Percentiles rank a stretch among this genome's conserved stretches.
Conservation (phyloP, 1,140 invertebrate genomes). For the Choristoneura fumiferana region DNA sequence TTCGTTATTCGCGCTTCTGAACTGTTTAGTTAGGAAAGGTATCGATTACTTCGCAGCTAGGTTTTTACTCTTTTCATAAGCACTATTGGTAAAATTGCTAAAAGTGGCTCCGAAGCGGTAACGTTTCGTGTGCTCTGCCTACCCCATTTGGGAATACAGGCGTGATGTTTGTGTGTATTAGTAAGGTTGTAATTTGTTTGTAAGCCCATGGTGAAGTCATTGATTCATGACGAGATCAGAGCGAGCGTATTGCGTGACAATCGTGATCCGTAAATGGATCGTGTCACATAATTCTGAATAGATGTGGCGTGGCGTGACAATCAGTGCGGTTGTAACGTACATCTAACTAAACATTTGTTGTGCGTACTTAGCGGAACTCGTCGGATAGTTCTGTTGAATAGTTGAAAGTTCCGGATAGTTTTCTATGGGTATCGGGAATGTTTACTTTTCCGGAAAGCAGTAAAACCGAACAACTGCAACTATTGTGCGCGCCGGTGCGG, state of each 20-base stretch:
- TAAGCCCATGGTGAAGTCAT: not conserved
- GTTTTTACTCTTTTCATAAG: not conserved
- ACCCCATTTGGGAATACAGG: no score
- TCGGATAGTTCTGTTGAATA: no score
- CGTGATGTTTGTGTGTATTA: not conserved
- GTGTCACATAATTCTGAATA: conserved; percentile 4
- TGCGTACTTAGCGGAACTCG: no score
- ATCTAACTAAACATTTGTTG: not conserved
- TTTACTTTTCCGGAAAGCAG: no score
- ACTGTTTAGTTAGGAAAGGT: not conserved
- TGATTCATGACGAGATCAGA: not conserved
- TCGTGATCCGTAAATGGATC: conserved; percentile 6
- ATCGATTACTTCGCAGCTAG: not conserved
- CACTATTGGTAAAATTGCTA: no score
- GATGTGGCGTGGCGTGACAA: conserved; percentile 5
- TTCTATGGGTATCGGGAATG: no score
- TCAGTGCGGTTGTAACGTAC: not conserved
- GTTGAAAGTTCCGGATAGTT: no score
- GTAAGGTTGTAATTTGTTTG: not conserved
- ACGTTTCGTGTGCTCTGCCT: no score
- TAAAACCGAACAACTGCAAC: no score
- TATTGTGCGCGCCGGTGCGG: no score
- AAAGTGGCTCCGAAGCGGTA: no score
- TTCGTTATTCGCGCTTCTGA: not conserved
- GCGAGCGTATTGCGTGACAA: not conserved